Evolutionary conservation across 2,888 invertebrate genomes (phyloP).

Genomic region (Rhimphoctona megacephalus): DNA sequence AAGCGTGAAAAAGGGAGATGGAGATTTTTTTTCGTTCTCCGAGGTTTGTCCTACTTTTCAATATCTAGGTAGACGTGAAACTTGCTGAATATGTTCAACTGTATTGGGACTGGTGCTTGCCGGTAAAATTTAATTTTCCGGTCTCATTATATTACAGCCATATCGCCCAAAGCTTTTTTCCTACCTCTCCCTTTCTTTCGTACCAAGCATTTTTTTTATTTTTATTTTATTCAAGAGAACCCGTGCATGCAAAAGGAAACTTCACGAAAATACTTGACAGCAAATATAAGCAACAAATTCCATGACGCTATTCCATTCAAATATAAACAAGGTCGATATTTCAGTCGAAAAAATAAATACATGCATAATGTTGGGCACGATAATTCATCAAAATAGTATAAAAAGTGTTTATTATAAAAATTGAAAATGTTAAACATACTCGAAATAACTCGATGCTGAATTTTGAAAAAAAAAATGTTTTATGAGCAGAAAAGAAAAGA

Average conservation of each 20-base stretch:
- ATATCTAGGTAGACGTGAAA: slow-evolving; percentile 35
- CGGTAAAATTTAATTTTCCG: slow-evolving; percentile 79
- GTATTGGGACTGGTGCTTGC: slow-evolving; percentile 43
- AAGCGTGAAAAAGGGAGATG: not conserved
- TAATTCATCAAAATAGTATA: not conserved
- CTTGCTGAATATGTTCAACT: slow-evolving; percentile 48
- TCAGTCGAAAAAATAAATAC: not conserved
- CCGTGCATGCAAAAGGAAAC: not conserved
- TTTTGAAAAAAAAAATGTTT: not conserved
- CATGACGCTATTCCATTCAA: not conserved
- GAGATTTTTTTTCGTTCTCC: slow-evolving; percentile 2
- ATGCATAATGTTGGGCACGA: not conserved
- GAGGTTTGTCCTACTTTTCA: slow-evolving; percentile 42
- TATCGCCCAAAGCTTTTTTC: slow-evolving; percentile 68
- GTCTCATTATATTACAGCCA: slow-evolving; percentile 76
- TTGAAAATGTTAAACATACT: not conserved
- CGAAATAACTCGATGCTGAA: not conserved
- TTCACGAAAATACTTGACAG: not conserved
- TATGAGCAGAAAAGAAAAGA: not conserved
- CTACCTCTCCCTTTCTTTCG: slow-evolving; percentile 30
- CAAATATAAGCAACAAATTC: not conserved
- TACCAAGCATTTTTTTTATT: slow-evolving; percentile 18
- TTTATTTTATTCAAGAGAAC: slow-evolving; percentile 6
- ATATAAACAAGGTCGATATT: not conserved
- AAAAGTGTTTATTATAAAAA: not conserved